phyloP scores from a whole-genome alignment of 1,140 invertebrate species.

The Bombus sibiricus region DNA sequence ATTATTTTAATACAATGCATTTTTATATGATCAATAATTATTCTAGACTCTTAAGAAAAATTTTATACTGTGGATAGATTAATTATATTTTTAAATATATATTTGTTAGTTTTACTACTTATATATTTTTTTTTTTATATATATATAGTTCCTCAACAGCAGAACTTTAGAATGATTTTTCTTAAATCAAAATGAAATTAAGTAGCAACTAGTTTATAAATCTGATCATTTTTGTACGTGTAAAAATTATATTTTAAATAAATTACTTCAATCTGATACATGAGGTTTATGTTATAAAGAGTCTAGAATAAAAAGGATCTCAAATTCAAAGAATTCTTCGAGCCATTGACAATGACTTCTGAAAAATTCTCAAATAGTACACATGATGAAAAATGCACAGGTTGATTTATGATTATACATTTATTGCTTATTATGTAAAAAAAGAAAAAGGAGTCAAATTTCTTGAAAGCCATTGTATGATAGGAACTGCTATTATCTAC shows the following conservation, averaged over 20 bases:
- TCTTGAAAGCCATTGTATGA: not conserved
- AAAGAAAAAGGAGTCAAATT: not conserved
- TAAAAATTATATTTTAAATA: constrained; percentile 8
- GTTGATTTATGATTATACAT: constrained; percentile 51
- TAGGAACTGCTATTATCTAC: not conserved
- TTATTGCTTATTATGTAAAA: constrained; percentile 11
- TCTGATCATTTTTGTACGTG: not conserved
- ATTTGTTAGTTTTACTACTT: not conserved
- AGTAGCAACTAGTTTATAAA: not conserved
- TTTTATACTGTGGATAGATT: not conserved
- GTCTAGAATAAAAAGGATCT: constrained; percentile 32
- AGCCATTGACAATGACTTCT: constrained; percentile 8
- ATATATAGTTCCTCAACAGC: not conserved
- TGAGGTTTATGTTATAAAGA: not conserved
- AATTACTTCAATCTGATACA: not conserved
- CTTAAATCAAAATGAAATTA: not conserved
- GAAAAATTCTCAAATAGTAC: constrained; percentile 9
- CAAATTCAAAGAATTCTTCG: not conserved
- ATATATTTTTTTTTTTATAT: not conserved
- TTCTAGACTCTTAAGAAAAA: constrained; percentile 23
- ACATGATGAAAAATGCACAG: constrained; percentile 36
- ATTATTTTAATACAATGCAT: constrained; percentile 26
- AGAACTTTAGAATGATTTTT: not conserved
- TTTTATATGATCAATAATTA: constrained; percentile 24
- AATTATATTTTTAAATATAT: not conserved